Base-by-base conservation (phyloP, 2,797 vertebrate species). In the Sebastolobus alascanus region DNA sequence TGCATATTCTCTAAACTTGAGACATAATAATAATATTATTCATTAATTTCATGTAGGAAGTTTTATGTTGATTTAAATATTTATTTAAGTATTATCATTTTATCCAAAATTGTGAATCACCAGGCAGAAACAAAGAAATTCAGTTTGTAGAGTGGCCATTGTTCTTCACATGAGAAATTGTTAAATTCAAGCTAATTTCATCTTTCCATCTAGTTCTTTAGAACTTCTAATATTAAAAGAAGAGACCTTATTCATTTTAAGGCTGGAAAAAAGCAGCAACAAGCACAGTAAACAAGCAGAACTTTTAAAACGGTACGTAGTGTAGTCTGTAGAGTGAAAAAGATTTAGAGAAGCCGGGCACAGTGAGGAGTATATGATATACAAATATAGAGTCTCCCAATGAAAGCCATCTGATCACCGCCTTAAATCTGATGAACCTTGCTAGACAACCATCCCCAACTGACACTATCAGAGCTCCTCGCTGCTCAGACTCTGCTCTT, bases 361-460 rank as follows among this genome's bases (percentile, higher is more conserved):
- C 78, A 64, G 68, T 2, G 16, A 68, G 68, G 64, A 61, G 65
- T 22, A 67, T 25, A 25, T 25, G 25, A 25, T 25, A 25, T 50
- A 79, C 35, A 78, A 65, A 64, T 50, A 66, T 1, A 38, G 66
- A 80, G 40, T 25, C 31, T 54, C 6, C 55, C 38, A 35, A 10
- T 67, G 33, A 76, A 80, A 84, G 37, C 56, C 52, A 78, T 56
- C 67, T 68, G 78, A 75, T 71, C 63, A 58, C 67, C 8, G 31
- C 79, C 22, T 73, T 18, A 54, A 76, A 56, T 73, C 35, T 40
- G 71, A 87, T 56, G 71, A 75, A 66, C 68, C 35, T 33, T 29
- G 3, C 33, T 56, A 8, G 59, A 29, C 70, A 70, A 12, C 54
- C 0, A 14, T 33, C 61, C 25, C 60, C 31, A 3, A 2, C 38